These are phyloP conservation scores for Erebia ligea DNA, from an alignment of 2,888 invertebrate genomes.

Conservation along the genomic window DNA sequence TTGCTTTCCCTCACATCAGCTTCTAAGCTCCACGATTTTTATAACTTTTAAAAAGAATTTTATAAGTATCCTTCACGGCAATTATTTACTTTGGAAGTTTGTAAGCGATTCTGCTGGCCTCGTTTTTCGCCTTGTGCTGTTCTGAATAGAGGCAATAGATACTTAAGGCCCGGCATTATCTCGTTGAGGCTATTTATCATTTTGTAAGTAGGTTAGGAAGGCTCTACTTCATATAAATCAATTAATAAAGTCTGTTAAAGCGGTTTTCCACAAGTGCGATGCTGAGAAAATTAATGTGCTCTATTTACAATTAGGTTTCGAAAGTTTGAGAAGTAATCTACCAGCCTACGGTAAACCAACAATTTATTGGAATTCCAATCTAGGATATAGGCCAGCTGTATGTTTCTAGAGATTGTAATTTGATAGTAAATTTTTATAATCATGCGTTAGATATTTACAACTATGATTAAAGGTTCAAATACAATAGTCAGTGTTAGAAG, in stretches of 20 bases:
- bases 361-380: neutral
- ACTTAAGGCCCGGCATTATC: conserved; percentile 41
- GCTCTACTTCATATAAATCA: conserved; percentile 29
- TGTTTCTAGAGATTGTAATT: no score
- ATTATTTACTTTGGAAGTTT: conserved; percentile 26
- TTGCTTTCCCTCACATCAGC: conserved; percentile 5
- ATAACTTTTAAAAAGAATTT: conserved; percentile 10
- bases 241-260: conserved; percentile 30
- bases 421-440: no score
- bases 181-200: conserved; percentile 36
- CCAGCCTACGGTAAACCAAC: neutral
- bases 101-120: conserved; percentile 39
- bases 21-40: conserved; percentile 18
- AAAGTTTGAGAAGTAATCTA: neutral
- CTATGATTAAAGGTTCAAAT: no score
- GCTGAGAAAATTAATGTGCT: conserved; percentile 3
- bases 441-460: no score
- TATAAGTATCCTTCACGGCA: conserved; percentile 5
- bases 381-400: neutral
- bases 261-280: conserved; percentile 13
- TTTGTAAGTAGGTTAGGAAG: conserved; percentile 34
- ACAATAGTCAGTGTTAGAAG: no score
- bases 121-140: conserved; percentile 42
- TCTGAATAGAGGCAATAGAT: conserved; percentile 42
- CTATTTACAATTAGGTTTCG: conserved; percentile 10